Base-by-base conservation (phyloP, 1,140 invertebrate genomes). In the Drosophila arawakana region DNA sequence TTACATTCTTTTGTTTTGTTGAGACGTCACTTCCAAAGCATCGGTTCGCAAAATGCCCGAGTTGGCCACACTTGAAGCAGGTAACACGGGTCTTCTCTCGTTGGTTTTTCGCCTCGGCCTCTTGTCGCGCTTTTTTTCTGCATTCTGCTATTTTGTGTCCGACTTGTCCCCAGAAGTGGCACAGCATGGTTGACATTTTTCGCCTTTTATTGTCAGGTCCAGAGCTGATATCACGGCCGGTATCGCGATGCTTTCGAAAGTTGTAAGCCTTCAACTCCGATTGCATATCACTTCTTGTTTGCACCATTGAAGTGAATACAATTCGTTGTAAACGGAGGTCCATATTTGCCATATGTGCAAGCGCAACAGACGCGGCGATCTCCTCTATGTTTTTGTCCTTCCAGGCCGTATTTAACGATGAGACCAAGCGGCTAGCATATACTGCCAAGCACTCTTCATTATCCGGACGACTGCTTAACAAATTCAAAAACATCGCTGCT, bases 111-210 rank as follows among this genome's bases (percentile, higher is more conserved):
- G 9, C 9, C 35, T 6, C 35, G 6, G 7, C 9, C 7, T 59
- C 63, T 72, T 72, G 69, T 37, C 46, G 52, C 43, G 57, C 25
- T 54, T 34, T 69, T 35, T n/a, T 35, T 61, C 67, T 13, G 9
- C 59, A 72, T 43, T 66, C 69, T 5, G 18, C 49, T 30, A 72
- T 65, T 52, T 66, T 72, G 52, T 65, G 52, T 15, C 54, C 18
- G 18, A 21, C 0, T 21, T 21, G 18, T 21, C 18, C 18, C 0
- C 18, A 21, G 18, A 21, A 21, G 39, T 59, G 47, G 39, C 71
- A 75, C 13, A 58, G 57, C 9, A 65, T 58, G 52, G 59, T 59
- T 70, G 59, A 54, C 50, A 43, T 34, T 52, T 65, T 63, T 11
- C 8, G 37, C 4, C 37, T 18, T 61, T 65, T 75, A 13, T 25